Conservation (phyloP, 2,113 vertebrate genomes). For the Amphiprion ocellaris region DNA sequence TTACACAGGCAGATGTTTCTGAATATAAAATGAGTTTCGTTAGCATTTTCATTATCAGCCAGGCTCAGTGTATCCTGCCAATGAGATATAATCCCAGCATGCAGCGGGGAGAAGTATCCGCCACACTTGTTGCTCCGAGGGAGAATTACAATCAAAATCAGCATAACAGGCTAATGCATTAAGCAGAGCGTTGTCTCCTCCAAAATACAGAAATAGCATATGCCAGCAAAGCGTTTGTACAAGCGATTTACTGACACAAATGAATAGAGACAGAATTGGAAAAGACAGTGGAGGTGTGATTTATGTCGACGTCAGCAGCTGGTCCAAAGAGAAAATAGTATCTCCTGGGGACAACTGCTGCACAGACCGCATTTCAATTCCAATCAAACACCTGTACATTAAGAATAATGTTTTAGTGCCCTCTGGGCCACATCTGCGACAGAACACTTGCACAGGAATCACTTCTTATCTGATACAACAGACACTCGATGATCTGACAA, state of each 20-base stretch:
- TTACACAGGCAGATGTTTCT: slow-evolving; percentile 70
- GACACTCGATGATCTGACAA: background rate
- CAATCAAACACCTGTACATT: slow-evolving; percentile 33
- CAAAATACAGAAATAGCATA: slow-evolving; percentile 20
- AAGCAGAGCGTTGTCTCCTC: slow-evolving; percentile 1
- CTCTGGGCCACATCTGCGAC: slow-evolving; percentile 2
- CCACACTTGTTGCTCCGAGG: slow-evolving; percentile 46
- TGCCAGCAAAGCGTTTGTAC: slow-evolving; percentile 11
- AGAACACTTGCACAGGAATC: background rate
- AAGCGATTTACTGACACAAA: slow-evolving; percentile 33
- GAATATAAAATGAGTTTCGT: slow-evolving; percentile 49
- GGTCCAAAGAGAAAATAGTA: slow-evolving; percentile 5
- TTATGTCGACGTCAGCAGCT: slow-evolving; percentile 40
- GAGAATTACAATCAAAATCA: slow-evolving; percentile 18
- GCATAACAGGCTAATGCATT: background rate
- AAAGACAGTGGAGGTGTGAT: slow-evolving; percentile 28
- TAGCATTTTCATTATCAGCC: slow-evolving; percentile 42
- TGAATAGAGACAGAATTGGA: slow-evolving; percentile 16
- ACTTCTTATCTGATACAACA: slow-evolving; percentile 9
- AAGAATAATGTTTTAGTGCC: background rate
- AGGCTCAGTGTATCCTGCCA: slow-evolving; percentile 22
- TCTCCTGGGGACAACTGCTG: slow-evolving; percentile 11
- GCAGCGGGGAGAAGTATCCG: background rate
- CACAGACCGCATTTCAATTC: slow-evolving; percentile 33
- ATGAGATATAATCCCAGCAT: slow-evolving; percentile 24